Conservation (phyloP, 2,113 vertebrate genomes). For the Crocuta crocuta region DNA sequence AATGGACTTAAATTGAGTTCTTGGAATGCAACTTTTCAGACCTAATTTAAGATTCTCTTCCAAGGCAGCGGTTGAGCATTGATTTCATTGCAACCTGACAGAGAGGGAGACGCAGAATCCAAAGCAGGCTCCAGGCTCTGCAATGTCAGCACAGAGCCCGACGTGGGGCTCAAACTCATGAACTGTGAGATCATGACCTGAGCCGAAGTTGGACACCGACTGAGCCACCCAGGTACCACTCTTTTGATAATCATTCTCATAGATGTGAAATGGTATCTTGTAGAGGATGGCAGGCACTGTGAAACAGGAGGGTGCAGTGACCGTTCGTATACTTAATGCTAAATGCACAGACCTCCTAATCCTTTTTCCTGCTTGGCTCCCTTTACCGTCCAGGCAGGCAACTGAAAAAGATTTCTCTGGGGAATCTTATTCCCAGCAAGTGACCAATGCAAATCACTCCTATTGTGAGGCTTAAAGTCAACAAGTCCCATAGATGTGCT, state of each 20-base stretch:
- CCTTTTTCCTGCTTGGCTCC: neutral
- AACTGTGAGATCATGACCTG: too few relatives aligned
- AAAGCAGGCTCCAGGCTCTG: too few relatives aligned
- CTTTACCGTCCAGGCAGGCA: neutral
- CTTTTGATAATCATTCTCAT: neutral
- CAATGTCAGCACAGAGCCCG: too few relatives aligned
- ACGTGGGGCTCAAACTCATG: too few relatives aligned
- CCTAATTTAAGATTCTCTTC: conserved; percentile 6
- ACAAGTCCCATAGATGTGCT: neutral
- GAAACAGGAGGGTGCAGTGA: neutral
- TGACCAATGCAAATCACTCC: neutral
- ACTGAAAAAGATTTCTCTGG: neutral
- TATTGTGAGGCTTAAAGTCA: neutral
- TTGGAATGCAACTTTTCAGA: conserved; percentile 34
- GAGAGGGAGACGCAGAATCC: too few relatives aligned
- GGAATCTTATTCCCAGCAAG: neutral
- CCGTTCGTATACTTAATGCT: neutral
- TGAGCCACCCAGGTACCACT: too few relatives aligned
- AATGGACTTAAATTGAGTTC: conserved; percentile 46
- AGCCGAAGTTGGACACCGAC: too few relatives aligned
- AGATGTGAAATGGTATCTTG: neutral
- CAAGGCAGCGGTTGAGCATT: neutral
- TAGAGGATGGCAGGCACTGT: neutral
- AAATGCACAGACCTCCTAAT: neutral
- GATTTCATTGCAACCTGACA: neutral